A percentile compares a stretch with the other conserved stretches of the same genome.
Evolutionary conservation across 2,113 vertebrate genomes (phyloP).

Genomic region (Buteo buteo): DNA sequence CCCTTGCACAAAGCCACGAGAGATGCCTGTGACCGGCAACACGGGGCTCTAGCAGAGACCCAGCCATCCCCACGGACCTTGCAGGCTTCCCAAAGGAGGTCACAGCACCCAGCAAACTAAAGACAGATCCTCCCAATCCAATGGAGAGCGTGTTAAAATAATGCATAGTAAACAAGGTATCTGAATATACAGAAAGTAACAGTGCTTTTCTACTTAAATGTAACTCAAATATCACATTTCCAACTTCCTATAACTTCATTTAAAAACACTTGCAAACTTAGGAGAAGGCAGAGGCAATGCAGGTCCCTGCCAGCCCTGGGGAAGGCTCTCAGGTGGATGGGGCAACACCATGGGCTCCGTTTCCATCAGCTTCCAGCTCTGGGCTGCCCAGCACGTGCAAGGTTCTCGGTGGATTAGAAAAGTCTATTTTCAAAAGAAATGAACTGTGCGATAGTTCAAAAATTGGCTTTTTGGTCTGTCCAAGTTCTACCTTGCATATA

Average conservation of each 20-base stretch:
- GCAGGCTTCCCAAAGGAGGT: neutral
- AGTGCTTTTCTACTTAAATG: neutral
- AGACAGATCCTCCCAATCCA: neutral
- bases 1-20: fast-evolving
- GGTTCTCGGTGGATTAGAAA: neutral
- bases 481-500: neutral
- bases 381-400: neutral
- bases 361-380: neutral
- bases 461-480: neutral
- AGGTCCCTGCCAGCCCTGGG: neutral
- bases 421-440: neutral
- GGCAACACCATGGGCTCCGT: fast-evolving
- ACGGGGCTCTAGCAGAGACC: neutral
- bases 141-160: fast-evolving
- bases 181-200: neutral
- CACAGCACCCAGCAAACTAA: fast-evolving
- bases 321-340: fast-evolving
- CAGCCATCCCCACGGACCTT: neutral
- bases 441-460: neutral
- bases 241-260: neutral
- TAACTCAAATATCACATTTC: fast-evolving
- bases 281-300: neutral
- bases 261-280: neutral
- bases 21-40: neutral
- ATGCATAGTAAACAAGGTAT: fast-evolving